A percentile compares a stretch with the other conserved stretches of the same genome.
These are phyloP conservation scores for Chelonus insularis DNA, from an alignment of 1,140 invertebrate genomes.

Conservation along the genomic window DNA sequence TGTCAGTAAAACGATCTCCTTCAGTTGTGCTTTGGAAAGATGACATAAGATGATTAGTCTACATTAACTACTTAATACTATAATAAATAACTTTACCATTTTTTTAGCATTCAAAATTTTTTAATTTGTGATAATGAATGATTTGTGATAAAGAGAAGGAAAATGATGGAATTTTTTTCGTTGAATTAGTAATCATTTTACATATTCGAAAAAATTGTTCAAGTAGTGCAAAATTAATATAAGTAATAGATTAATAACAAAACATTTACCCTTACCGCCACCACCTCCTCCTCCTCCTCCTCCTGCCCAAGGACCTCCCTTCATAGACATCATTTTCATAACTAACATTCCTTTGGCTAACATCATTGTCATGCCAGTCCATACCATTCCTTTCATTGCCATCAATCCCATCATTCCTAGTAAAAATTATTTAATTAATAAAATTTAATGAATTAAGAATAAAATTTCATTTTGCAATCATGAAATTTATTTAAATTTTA, in stretches of 20 bases:
- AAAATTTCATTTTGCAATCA: no score
- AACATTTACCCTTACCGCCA: slow-evolving; percentile 35
- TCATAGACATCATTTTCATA: slow-evolving; percentile 61
- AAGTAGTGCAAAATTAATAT: no score
- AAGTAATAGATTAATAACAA: no score
- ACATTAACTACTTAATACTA: slow-evolving; percentile 1
- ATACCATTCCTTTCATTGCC: slow-evolving; percentile 65
- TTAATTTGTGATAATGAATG: slow-evolving; percentile 26
- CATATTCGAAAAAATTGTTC: no score
- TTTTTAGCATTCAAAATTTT: slow-evolving; percentile 6
- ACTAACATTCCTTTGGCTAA: slow-evolving; percentile 64
- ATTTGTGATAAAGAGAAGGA: no score
- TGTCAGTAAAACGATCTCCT: slow-evolving; percentile 52
- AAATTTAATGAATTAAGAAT: no score
- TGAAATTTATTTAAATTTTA: no score
- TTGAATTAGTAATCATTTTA: no score
- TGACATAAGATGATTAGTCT: slow-evolving; percentile 8
- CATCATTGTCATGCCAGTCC: slow-evolving; percentile 64
- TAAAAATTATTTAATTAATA: slow-evolving; percentile 34
- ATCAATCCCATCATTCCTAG: slow-evolving; percentile 64
- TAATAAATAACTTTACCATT: no score
- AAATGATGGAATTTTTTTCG: no score
- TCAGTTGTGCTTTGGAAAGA: slow-evolving; percentile 36
- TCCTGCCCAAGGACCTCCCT: slow-evolving; percentile 52
- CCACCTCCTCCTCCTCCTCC: slow-evolving; percentile 41